These are phyloP conservation scores for Flabesymbios commensalis DNA, from an alignment of 2,888 invertebrate genomes.

Conservation along the genomic window DNA sequence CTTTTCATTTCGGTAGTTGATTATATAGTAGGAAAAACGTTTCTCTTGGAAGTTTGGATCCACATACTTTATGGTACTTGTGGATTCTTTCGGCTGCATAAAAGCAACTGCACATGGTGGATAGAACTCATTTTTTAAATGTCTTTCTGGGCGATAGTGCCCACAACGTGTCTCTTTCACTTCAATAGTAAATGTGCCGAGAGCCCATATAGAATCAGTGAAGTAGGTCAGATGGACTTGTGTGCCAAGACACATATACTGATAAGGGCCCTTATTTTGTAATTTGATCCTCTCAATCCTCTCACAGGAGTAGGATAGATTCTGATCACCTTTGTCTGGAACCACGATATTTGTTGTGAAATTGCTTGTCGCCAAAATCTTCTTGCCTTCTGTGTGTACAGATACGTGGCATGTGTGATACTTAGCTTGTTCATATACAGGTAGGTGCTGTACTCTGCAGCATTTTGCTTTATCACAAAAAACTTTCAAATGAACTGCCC, in stretches of 20 bases:
- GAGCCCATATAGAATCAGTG: slow-evolving; percentile 1
- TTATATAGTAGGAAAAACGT: no score
- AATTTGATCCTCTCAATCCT: neutral
- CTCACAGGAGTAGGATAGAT: neutral
- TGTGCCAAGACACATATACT: slow-evolving; percentile 8
- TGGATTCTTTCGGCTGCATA: neutral
- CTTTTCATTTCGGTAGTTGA: no score
- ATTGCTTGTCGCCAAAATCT: slow-evolving; percentile 8
- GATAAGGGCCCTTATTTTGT: neutral
- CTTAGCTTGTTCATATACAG: neutral
- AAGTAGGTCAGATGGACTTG: neutral
- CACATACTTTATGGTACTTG: neutral
- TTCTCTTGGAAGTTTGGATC: neutral
- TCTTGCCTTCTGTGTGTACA: neutral
- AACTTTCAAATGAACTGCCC: neutral
- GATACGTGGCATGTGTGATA: neutral
- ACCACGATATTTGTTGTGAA: neutral
- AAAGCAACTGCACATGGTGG: slow-evolving; percentile 19
- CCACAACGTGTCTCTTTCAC: slow-evolving; percentile 12
- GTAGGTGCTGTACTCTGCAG: slow-evolving; percentile 18
- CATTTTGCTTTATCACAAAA: slow-evolving; percentile 18
- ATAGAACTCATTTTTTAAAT: slow-evolving; percentile 6
- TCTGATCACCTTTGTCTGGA: neutral
- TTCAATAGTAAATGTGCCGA: slow-evolving; percentile 5
- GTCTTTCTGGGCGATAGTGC: slow-evolving; percentile 15